Conservation (phyloP, 2,888 invertebrate species). For the Mimachlamys varia region DNA sequence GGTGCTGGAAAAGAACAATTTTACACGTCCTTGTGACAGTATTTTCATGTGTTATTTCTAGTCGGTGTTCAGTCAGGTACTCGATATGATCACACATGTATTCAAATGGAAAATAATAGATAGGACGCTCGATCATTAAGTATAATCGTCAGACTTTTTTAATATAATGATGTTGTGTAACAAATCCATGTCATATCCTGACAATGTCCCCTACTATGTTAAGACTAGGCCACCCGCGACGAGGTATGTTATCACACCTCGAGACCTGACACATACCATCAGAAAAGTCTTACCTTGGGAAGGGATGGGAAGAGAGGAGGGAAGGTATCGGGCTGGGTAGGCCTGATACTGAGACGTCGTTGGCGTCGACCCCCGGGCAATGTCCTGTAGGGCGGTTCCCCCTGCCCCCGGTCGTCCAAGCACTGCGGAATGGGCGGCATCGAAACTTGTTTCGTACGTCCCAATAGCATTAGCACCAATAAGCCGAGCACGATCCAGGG, state of each 20-base stretch:
- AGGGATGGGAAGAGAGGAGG: constrained; percentile 39
- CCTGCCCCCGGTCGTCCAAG: constrained; percentile 40
- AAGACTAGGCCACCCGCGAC: constrained; percentile 42
- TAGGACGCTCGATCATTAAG: background rate
- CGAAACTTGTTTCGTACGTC: constrained; percentile 42
- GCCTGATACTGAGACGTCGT: constrained; percentile 40
- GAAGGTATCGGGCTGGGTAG: constrained; percentile 46
- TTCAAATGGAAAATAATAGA: background rate
- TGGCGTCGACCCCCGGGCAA: constrained; percentile 47
- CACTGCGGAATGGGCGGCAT: constrained; percentile 45
- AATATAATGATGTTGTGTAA: background rate
- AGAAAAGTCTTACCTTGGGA: constrained; percentile 48
- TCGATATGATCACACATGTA: background rate
- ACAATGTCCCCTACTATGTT: background rate
- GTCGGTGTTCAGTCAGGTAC: background rate
- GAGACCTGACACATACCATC: background rate
- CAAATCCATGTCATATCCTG: background rate
- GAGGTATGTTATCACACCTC: background rate
- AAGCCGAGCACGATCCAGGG: constrained; percentile 50
- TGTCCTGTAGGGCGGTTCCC: constrained; percentile 40
- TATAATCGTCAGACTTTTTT: background rate
- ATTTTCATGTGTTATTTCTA: background rate
- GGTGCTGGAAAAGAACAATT: background rate
- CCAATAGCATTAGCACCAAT: constrained; percentile 49
- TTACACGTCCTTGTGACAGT: background rate